Base-by-base conservation (phyloP, 2,888 invertebrate genomes). In the Acronicta psi region DNA sequence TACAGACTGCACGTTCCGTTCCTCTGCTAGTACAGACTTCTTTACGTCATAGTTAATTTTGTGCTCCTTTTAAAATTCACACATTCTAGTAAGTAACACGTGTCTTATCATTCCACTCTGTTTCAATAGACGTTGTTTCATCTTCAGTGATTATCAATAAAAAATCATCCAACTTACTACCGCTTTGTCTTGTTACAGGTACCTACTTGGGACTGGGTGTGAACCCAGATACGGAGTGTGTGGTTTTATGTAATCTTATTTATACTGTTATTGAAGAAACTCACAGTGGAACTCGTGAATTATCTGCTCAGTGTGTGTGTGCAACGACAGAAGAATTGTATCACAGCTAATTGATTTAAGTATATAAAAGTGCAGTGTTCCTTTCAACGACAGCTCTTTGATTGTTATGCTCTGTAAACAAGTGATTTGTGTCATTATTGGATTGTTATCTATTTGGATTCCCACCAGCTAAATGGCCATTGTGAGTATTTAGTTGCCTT, bases 101-200 rank as follows among this genome's bases (percentile, higher is more conserved):
- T 83, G 80, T 81, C 69, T 82, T 83, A 83, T 84, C 77, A 71
- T 58, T 41, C 59, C 64, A 54, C 63, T 72, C 38, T 51, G 43
- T 72, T 56, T 77, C 70, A 59, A 64, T 69, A 52, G 71, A 59
- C 55, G 47, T 55, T 56, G 46, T 77, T 78, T 72, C 62, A 70
- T 66, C 47, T 79, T 70, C 54, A 50, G 52, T 71, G 57, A 77
- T 73, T 68, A 68, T 70, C 45, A 75, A 78, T 67, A 60, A 70
- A 64, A 80, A 76, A 62, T 81, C 81, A 65, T 84, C 81, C 83
- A 85, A 87, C 86, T 91, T 85, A 91, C 85, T 80, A 84, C 80
- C 81, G 91, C 92, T 92, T 92, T 93, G 93, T 93, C 91, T 94
- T 92, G 91, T 93, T 93, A 87, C 93, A 94, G 93, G 93, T 93